Percentiles rank a stretch among this genome's conserved stretches.
These are phyloP conservation scores for Caenorhabditis zanzibari DNA, from an alignment of 2,888 invertebrate genomes.

Conservation along the genomic window DNA sequence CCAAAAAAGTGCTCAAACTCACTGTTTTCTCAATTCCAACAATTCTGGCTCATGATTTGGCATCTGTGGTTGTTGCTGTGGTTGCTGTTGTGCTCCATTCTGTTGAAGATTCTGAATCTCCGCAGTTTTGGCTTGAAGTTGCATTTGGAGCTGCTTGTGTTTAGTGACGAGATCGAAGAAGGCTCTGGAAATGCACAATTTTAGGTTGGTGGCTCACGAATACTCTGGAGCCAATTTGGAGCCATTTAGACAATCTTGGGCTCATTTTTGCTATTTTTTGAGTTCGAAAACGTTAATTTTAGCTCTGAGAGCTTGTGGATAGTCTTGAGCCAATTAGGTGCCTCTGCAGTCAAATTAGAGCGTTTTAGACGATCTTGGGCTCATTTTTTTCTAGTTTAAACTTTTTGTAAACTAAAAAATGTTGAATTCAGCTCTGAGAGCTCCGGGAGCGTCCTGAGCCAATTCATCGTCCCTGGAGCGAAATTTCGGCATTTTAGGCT, in stretches of 20 bases:
- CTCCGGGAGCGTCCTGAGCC: not conserved
- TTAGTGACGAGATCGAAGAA: slow-evolving; percentile 69
- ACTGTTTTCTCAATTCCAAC: slow-evolving; percentile 50
- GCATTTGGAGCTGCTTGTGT: slow-evolving; percentile 58
- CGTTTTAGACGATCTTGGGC: not conserved
- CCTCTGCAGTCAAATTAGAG: not conserved
- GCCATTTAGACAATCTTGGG: no score
- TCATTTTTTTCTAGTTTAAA: not conserved
- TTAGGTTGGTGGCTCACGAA: slow-evolving; percentile 3
- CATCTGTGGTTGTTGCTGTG: slow-evolving; percentile 30
- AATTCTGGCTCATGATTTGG: slow-evolving; percentile 52
- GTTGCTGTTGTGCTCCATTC: slow-evolving; percentile 31
- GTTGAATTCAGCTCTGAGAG: no score
- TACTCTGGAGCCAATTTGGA: no score
- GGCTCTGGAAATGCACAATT: slow-evolving; percentile 51
- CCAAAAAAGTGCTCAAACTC: slow-evolving; percentile 1
- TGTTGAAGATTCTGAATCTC: slow-evolving; percentile 57
- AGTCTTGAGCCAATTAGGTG: not conserved
- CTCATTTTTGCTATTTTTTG: not conserved
- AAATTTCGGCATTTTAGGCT: no score
- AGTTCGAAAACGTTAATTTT: not conserved
- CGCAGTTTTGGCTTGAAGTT: slow-evolving; percentile 56
- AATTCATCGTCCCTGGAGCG: no score
- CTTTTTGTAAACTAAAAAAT: not conserved
- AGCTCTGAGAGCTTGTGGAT: no score